phyloP scores from a whole-genome alignment of 2,888 invertebrate genomes.

The Gnatocerus cornutus region DNA sequence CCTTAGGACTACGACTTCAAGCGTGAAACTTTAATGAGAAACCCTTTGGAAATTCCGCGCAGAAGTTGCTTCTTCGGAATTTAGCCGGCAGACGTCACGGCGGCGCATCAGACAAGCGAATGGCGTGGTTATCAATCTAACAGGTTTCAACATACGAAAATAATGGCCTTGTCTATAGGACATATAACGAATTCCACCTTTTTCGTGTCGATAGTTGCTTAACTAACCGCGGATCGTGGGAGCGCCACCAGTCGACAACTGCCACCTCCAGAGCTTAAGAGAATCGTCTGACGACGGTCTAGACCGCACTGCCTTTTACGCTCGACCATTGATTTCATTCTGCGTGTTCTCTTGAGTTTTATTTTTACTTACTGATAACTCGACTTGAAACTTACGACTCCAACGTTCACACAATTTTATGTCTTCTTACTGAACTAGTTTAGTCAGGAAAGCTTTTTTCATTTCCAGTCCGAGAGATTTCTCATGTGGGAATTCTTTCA shows the following conservation, averaged over 20 bases:
- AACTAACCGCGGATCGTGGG: constrained; percentile 52
- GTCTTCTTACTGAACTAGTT: neutral
- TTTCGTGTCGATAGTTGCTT: constrained; percentile 56
- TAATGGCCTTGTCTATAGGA: constrained; percentile 47
- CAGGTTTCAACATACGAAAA: constrained; percentile 58
- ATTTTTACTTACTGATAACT: neutral
- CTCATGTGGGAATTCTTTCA: neutral
- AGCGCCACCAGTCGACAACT: constrained; percentile 55
- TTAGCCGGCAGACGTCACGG: constrained; percentile 27
- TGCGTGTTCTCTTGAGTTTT: neutral
- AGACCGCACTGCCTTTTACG: constrained; percentile 43
- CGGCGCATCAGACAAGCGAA: constrained; percentile 38
- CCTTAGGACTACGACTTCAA: constrained; percentile 22
- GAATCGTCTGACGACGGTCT: constrained; percentile 46
- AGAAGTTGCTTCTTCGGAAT: constrained; percentile 18
- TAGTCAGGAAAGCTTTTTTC: neutral
- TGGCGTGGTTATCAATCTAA: constrained; percentile 51
- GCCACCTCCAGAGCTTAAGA: constrained; percentile 12
- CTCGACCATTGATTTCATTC: constrained; percentile 3
- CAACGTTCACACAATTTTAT: neutral
- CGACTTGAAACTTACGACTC: neutral
- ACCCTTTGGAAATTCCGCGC: constrained; percentile 19
- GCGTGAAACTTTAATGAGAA: constrained; percentile 40
- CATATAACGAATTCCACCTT: constrained; percentile 58
- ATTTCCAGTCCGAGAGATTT: neutral